Base-by-base conservation (phyloP, 2,888 invertebrate species). In the Drosophila subsilvestris region DNA sequence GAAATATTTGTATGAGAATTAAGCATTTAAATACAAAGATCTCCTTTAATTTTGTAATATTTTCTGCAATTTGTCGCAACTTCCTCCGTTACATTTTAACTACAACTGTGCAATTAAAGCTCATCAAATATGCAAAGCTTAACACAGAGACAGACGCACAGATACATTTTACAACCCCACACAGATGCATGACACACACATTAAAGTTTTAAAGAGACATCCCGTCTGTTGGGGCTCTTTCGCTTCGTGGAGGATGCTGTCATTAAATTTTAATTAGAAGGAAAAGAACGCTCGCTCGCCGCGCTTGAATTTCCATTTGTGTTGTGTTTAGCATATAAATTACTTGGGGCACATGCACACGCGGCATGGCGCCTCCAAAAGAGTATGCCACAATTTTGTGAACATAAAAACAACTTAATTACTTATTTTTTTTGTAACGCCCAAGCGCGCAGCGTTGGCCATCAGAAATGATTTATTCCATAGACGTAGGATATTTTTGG, bases 221-320 rank as follows among this genome's bases (percentile, higher is more conserved):
- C 37, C 37, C 5, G 18, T 14, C 22, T 25, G 47, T 4, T 48
- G 20, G 12, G 10, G 32, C 20, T 48, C 18, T 12, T 25, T n/a
- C 20, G n/a, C 32, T 20, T 5, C 54, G 17, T 27, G n/a, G n/a
- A 20, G 27, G 32, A 25, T 25, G 25, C 42, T 65, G 43, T 54
- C 49, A 60, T 66, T 66, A 66, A 66, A 66, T 60, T 59, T 66
- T 66, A 66, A 66, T 60, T 60, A 60, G 53, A 42, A 48, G 43
- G 42, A 37, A 59, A 59, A 59, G 37, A 29, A 47, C 53, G 48
- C 17, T 50, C 48, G 32, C 20, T 37, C 51, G 37, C 20, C 2
- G 0, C 7, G 14, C 37, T 37, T n/a, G 37, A 37, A 37, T 37
- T 37, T n/a, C 37, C 37, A 37, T 37, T 37, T 37, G 7, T 37